phyloP scores from a whole-genome alignment of 2,113 vertebrate species.

The Bagarius yarrelli region DNA sequence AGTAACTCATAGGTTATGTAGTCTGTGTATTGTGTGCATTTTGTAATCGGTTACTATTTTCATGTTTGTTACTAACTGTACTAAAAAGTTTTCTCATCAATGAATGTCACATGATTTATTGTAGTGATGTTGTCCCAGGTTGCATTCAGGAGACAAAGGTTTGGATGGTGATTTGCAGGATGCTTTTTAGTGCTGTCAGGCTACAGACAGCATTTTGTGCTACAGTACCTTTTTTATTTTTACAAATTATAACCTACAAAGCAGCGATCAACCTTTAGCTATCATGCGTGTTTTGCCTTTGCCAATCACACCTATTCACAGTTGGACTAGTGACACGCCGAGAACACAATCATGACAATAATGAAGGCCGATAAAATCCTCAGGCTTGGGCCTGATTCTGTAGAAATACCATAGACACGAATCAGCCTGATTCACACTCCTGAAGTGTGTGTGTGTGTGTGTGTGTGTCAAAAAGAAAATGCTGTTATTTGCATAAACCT shows the following conservation, averaged over 20 bases:
- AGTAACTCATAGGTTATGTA: too few relatives aligned
- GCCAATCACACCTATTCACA: slow-evolving; percentile 38
- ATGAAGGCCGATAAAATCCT: slow-evolving; percentile 29
- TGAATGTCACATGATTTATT: too few relatives aligned
- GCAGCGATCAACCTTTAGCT: not conserved
- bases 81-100: too few relatives aligned
- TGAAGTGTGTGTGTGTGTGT: not conserved
- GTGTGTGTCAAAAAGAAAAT: not conserved
- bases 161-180: too few relatives aligned
- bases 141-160: too few relatives aligned
- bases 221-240: too few relatives aligned
- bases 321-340: not conserved
- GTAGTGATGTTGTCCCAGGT: too few relatives aligned
- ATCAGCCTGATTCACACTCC: slow-evolving; percentile 27
- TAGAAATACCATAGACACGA: slow-evolving; percentile 38
- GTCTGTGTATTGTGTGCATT: too few relatives aligned
- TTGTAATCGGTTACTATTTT: too few relatives aligned
- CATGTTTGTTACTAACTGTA: too few relatives aligned
- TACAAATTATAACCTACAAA: not conserved
- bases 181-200: too few relatives aligned
- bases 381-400: not conserved
- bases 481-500: slow-evolving; percentile 5
- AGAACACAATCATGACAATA: slow-evolving; percentile 45
- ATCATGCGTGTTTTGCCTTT: not conserved
- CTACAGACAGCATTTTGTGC: too few relatives aligned